These are phyloP conservation scores for Antennarius maculatus DNA, from an alignment of 2,797 vertebrate species.

Conservation along the genomic window DNA sequence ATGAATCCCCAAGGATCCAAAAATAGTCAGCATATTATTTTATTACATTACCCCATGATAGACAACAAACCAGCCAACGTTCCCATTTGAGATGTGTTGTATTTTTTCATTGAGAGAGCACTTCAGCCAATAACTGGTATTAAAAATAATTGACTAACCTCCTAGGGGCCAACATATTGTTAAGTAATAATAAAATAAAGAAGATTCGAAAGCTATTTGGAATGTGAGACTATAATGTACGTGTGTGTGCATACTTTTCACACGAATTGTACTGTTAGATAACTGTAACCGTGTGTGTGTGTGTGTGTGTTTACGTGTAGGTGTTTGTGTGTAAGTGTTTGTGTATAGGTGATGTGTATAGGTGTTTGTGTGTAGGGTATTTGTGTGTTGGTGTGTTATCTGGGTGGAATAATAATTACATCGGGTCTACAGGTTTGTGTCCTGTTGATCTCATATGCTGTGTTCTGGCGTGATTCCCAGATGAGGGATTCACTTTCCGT, in stretches of 20 bases:
- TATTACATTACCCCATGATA: too few species aligned
- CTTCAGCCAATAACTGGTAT: background rate
- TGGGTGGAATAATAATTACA: conserved; percentile 43
- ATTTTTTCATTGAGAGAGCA: background rate
- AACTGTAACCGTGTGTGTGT: background rate
- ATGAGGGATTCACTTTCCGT: conserved; percentile 29
- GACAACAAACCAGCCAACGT: background rate
- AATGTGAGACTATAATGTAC: background rate
- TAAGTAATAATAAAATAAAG: background rate
- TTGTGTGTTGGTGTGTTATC: background rate
- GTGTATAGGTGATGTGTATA: too few species aligned
- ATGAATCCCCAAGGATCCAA: too few species aligned
- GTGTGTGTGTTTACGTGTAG: too few species aligned
- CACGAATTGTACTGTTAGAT: conserved; percentile 11
- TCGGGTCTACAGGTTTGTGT: conserved; percentile 8
- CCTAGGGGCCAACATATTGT: background rate
- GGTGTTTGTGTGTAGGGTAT: too few species aligned
- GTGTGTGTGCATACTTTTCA: background rate
- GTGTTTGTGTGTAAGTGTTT: too few species aligned
- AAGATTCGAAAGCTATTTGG: background rate
- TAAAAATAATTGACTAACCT: background rate
- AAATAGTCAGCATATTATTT: too few species aligned
- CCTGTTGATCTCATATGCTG: conserved; percentile 22
- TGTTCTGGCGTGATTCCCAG: conserved; percentile 35
- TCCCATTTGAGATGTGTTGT: background rate